Evolutionary conservation across 2,797 vertebrate species (phyloP).

Genomic region (Coregonus sp.): DNA sequence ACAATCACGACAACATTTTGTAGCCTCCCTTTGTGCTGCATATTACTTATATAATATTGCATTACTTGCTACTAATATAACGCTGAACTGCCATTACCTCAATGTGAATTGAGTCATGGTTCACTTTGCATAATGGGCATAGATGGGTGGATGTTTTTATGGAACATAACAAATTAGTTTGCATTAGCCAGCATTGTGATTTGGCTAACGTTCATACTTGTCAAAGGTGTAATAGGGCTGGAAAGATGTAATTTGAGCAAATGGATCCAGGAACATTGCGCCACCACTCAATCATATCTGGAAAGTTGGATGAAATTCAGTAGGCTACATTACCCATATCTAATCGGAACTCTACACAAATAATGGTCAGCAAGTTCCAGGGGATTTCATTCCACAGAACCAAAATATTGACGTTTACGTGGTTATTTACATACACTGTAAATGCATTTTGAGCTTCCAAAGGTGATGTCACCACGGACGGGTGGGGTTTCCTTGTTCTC

Average conservation of each 20-base stretch:
- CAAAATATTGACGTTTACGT: background rate
- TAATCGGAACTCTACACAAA: background rate
- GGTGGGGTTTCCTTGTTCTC: conserved; percentile 57
- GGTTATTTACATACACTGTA: conserved; percentile 11
- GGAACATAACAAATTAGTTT: background rate
- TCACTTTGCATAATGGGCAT: background rate
- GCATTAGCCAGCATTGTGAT: background rate
- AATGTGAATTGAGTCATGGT: background rate
- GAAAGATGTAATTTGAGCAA: too few relatives aligned
- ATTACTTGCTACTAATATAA: background rate
- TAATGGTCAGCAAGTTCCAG: background rate
- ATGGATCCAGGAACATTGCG: too few relatives aligned
- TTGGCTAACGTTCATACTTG: background rate
- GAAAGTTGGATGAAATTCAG: background rate
- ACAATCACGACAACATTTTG: conserved; percentile 31
- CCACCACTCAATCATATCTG: too few relatives aligned
- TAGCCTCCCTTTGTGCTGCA: conserved; percentile 6
- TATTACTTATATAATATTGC: background rate
- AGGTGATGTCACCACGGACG: conserved; percentile 36
- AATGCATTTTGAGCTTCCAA: background rate
- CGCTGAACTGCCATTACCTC: background rate
- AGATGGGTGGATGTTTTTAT: background rate
- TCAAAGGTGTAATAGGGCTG: too few relatives aligned
- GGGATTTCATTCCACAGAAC: background rate
- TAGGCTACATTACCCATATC: too few relatives aligned